A percentile compares a stretch with the other conserved stretches of the same genome.
Evolutionary conservation across 2,888 invertebrate genomes (phyloP).

Genomic region (Gymnoscelis rufifasciata): DNA sequence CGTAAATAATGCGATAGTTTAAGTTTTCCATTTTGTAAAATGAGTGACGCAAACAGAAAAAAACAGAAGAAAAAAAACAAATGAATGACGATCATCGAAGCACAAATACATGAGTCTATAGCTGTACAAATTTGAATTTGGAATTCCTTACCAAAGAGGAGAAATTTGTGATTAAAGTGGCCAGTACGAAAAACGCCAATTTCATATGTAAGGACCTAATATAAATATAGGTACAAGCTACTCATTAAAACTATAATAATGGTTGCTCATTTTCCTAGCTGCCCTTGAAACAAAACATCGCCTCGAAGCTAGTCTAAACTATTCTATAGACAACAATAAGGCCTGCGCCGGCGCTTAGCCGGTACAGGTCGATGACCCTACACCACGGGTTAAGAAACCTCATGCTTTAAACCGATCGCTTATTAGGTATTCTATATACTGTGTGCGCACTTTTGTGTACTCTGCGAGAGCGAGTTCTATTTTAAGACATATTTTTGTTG

Average conservation of each 20-base stretch:
- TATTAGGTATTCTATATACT: conserved; percentile 69
- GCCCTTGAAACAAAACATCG: conserved; percentile 50
- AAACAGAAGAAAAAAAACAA: too few relatives aligned
- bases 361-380: conserved; percentile 56
- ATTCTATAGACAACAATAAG: conserved; percentile 65
- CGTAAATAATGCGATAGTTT: too few relatives aligned
- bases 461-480: conserved; percentile 29
- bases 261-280: conserved; percentile 33
- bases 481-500: conserved; percentile 29
- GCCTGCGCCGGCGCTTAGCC: conserved; percentile 66
- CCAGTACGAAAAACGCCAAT: too few relatives aligned
- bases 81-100: too few relatives aligned
- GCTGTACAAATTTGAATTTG: too few relatives aligned
- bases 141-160: too few relatives aligned
- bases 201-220: too few relatives aligned
- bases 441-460: conserved; percentile 34
- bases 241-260: conserved; percentile 16
- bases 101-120: too few relatives aligned
- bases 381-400: conserved; percentile 63
- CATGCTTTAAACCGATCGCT: conserved; percentile 73
- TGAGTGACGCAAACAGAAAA: too few relatives aligned
- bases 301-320: conserved; percentile 43
- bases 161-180: too few relatives aligned
- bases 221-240: not conserved
- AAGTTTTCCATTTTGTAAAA: too few relatives aligned